These are phyloP conservation scores for Naso thynnoides DNA, from an alignment of 2,797 vertebrate genomes.

Conservation along the genomic window DNA sequence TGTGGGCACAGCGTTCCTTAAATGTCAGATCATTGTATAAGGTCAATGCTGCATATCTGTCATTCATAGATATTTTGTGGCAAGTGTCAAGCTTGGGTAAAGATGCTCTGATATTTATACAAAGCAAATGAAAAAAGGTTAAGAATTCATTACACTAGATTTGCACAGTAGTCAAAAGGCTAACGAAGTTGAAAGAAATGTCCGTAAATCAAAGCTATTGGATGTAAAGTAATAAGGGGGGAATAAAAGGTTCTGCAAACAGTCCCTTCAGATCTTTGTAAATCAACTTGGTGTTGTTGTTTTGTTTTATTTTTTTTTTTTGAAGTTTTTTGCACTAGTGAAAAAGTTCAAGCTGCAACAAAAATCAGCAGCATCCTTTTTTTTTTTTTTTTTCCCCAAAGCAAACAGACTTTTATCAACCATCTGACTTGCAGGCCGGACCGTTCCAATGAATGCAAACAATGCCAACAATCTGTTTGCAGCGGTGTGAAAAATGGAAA, in stretches of 20 bases:
- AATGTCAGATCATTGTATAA: not conserved
- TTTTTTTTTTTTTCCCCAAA: too few species aligned
- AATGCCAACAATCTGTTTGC: constrained; percentile 28
- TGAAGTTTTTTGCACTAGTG: not conserved
- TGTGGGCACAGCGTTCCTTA: too few species aligned
- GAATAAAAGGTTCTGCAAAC: not conserved
- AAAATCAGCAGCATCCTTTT: not conserved
- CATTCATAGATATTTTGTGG: not conserved
- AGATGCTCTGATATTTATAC: not conserved
- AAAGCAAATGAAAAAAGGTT: not conserved
- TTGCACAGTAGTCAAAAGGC: not conserved
- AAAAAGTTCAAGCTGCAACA: constrained; percentile 15
- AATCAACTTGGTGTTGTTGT: not conserved
- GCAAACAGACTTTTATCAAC: constrained; percentile 15
- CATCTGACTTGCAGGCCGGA: not conserved
- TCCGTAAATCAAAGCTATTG: not conserved
- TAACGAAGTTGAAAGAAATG: not conserved
- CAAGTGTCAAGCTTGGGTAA: too few species aligned
- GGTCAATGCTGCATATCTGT: not conserved
- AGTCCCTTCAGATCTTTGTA: not conserved
- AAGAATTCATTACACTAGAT: not conserved
- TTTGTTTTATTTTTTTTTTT: not conserved
- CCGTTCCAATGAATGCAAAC: not conserved
- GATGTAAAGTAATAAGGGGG: too few species aligned
- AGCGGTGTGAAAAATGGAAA: constrained; percentile 37